Percentiles rank a stretch among this genome's conserved stretches.
Evolutionary conservation across 2,113 vertebrate genomes (phyloP).

Genomic region (Microtus oregoni): DNA sequence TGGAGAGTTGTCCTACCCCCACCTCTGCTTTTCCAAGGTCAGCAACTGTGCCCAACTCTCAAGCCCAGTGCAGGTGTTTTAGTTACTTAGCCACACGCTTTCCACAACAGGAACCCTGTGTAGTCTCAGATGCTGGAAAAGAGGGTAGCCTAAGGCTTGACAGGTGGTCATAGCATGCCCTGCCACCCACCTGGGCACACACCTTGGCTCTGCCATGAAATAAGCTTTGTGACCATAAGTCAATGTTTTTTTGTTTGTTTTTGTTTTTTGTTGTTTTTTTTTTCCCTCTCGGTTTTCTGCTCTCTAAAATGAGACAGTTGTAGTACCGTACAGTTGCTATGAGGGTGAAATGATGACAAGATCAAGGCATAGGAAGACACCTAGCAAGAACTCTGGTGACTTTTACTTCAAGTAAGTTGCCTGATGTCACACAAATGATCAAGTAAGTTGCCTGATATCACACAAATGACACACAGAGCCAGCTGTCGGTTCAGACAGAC

Average conservation of each 20-base stretch:
- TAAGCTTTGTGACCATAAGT: not conserved
- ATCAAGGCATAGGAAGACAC: not conserved
- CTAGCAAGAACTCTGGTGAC: not conserved
- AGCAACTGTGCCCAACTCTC: not conserved
- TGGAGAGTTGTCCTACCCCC: not conserved
- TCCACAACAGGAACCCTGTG: not conserved
- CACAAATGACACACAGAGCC: not conserved
- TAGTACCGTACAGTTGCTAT: not conserved
- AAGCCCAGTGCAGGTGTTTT: not conserved
- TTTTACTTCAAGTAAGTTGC: not conserved
- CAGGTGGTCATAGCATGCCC: not conserved
- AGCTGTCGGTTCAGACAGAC: not conserved
- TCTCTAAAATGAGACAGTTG: not conserved
- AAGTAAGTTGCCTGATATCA: not conserved
- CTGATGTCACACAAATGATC: not conserved
- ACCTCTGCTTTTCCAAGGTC: conserved; percentile 14
- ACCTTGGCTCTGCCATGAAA: not conserved
- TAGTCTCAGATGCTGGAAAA: not conserved
- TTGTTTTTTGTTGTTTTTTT: not conserved
- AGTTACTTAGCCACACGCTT: not conserved
- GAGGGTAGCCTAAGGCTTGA: not conserved
- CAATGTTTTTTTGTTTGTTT: not conserved
- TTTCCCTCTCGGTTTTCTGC: not conserved
- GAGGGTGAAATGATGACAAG: not conserved
- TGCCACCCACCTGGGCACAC: not conserved